A percentile compares a stretch with the other conserved stretches of the same genome.
Conservation (phyloP, 2,113 vertebrate species). For the Centropus bengalensis region DNA sequence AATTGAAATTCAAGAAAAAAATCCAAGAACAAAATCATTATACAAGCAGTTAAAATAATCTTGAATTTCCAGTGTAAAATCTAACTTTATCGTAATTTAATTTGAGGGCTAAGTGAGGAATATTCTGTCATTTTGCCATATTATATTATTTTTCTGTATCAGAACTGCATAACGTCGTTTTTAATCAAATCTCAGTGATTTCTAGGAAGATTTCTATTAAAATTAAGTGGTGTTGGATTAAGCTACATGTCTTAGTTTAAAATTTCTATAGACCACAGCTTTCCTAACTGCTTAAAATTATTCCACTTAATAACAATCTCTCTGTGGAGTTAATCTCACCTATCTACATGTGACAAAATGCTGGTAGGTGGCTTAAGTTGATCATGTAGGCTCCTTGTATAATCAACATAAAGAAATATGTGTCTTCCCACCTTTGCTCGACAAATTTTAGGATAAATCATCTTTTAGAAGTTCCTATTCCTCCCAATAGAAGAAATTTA, state of each 20-base stretch:
- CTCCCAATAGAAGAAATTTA: neutral
- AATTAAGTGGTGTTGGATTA: neutral
- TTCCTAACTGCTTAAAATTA: neutral
- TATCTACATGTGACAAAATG: neutral
- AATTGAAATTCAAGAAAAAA: neutral
- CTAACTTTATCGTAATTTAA: neutral
- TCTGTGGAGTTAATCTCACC: neutral
- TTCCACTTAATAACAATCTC: neutral
- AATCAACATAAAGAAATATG: neutral
- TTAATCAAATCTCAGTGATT: neutral
- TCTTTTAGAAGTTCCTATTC: neutral
- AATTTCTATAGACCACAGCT: neutral
- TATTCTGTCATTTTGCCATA: neutral
- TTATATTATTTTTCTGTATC: neutral
- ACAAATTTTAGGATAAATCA: neutral
- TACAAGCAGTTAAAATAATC: neutral
- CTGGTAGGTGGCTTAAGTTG: neutral
- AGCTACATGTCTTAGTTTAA: neutral
- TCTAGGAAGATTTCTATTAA: neutral
- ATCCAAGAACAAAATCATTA: neutral
- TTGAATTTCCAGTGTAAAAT: neutral
- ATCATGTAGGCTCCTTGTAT: neutral
- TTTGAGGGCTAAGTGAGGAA: neutral
- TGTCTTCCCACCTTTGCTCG: neutral
- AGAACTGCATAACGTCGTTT: neutral